A percentile compares a stretch with the other conserved stretches of the same genome.
These are phyloP conservation scores for Nibea coibor DNA, from an alignment of 2,113 vertebrate species.

Conservation along the genomic window DNA sequence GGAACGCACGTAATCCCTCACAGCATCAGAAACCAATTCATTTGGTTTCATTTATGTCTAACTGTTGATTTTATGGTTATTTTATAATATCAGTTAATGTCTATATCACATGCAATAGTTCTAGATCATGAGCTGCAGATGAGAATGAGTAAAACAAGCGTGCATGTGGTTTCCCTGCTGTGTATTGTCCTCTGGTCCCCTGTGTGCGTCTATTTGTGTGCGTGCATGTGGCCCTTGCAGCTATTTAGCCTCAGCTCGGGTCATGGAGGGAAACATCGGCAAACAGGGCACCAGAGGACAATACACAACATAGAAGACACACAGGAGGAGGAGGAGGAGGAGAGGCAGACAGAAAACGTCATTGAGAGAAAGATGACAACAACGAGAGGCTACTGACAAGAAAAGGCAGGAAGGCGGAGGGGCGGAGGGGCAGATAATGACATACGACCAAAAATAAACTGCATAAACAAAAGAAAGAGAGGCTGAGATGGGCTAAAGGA, in stretches of 20 bases:
- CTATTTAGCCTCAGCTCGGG: conserved; percentile 30
- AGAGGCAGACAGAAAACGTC: conserved; percentile 24
- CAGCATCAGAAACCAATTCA: neutral
- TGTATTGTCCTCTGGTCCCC: conserved; percentile 27
- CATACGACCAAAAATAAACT: conserved; percentile 67
- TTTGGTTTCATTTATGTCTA: conserved; percentile 9
- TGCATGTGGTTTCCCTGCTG: conserved; percentile 18
- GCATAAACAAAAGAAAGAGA: conserved; percentile 63
- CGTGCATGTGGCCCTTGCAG: conserved; percentile 12
- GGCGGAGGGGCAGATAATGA: conserved; percentile 47
- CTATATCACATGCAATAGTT: neutral
- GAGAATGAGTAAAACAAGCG: neutral
- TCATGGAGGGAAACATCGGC: neutral
- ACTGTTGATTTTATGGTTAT: conserved; percentile 9
- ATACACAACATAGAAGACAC: conserved; percentile 1
- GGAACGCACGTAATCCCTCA: neutral
- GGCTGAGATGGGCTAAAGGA: conserved; percentile 44
- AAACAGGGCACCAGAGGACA: conserved; percentile 12
- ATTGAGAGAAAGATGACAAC: conserved; percentile 52
- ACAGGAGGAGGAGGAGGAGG: conserved; percentile 31
- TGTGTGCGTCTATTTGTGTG: conserved; percentile 27
- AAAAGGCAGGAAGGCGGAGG: conserved; percentile 54
- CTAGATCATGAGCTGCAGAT: conserved; percentile 16
- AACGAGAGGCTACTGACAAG: conserved; percentile 43
- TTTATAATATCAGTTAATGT: conserved; percentile 14